Evolutionary conservation across 2,797 vertebrate genomes (phyloP).

Genomic region (Limosa lapponica): DNA sequence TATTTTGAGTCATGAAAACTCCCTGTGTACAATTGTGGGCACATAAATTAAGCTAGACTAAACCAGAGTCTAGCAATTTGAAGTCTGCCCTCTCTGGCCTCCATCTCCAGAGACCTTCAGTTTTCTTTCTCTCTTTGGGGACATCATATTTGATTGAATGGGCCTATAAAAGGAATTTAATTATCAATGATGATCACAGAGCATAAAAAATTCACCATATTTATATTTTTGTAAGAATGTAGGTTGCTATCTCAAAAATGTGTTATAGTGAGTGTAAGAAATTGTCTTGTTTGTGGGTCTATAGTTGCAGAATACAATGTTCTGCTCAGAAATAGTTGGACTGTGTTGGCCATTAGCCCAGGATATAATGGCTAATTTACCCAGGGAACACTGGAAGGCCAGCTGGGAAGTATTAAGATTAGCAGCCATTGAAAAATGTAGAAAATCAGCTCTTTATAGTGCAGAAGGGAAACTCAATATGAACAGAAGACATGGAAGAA

Average conservation of each 20-base stretch:
- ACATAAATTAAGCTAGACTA: neutral
- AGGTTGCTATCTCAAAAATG: neutral
- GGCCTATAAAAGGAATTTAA: neutral
- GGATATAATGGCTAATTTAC: neutral
- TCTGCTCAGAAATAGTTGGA: neutral
- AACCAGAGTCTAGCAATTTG: neutral
- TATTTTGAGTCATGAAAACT: neutral
- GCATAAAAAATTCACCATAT: neutral
- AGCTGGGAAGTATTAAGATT: neutral
- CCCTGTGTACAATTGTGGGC: neutral
- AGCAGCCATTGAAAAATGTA: neutral
- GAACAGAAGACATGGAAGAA: neutral
- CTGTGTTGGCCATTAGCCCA: neutral
- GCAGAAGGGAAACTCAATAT: neutral
- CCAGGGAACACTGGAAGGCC: neutral
- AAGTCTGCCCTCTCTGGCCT: neutral
- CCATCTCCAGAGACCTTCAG: neutral
- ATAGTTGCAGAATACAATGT: neutral
- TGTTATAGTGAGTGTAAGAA: neutral
- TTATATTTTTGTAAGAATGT: neutral
- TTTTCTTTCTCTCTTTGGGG: neutral
- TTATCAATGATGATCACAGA: neutral
- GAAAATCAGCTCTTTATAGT: neutral
- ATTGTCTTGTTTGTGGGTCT: neutral
- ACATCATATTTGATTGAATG: neutral